Base-by-base conservation (phyloP, 2,888 invertebrate species). In the Euzetes globulus region DNA sequence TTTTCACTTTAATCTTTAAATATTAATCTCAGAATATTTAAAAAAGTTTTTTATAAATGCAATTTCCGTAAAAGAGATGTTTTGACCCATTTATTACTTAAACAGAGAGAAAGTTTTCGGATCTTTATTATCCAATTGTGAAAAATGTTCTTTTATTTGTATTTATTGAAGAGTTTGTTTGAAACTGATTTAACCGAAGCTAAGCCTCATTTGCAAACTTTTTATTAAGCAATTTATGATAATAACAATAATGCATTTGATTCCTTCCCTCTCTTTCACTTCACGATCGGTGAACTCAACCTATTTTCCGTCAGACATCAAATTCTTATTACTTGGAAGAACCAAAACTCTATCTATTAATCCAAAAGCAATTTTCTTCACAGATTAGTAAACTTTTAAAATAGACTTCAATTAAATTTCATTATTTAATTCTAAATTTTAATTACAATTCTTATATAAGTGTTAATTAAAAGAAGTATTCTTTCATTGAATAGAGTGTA, bases 251-350 rank as follows among this genome's bases (percentile, higher is more conserved):
- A 33, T 33, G 6, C 27, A 27, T 41, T 68, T 27, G 15, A 41
- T n/a, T 68, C 27, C 27, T 63, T 37, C 37, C 41, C 41, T 63
- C 63, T 63, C 63, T 63, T 45, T 68, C 22, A 68, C 41, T 68
- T 68, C 68, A 68, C 68, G 68, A 68, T 63, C 68, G 22, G 41
- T 41, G 68, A 68, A 68, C 68, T 68, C 68, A 68, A 68, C 68
- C 68, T 68, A 68, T 68, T 68, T 68, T 68, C 17, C 13, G 55
- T 22, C 19, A 55, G 22, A 55, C 19, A 55, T 55, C 55, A 55
- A 63, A 63, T 15, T 60, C 29, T 37, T 7, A 37, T 63, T 63
- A 63, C 19, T 6, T 33, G n/a, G 41, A 29, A n/a, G 9, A 63
- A 29, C 29, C 17, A 33, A 52, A 22, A 55, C 55, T n/a, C 22